Base-by-base conservation (phyloP, 1,140 invertebrate genomes). In the Drosophila pseudoobscura region DNA sequence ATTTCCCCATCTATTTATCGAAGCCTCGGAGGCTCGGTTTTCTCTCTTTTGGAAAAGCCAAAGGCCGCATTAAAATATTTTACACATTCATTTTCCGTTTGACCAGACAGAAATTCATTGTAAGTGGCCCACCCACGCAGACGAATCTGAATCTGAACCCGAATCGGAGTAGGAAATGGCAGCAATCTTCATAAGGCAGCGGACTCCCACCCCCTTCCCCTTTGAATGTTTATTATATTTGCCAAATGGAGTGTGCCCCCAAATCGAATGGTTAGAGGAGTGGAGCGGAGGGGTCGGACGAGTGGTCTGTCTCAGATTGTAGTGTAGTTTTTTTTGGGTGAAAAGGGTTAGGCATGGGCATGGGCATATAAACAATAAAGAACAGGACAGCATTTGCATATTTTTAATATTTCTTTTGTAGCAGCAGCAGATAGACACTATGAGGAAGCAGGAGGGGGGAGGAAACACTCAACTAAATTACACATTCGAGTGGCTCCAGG, bases 381-480 rank as follows among this genome's bases (percentile, higher is more conserved):
- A 65, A 78, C 35, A 11, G 35, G 78, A 82, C 78, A 75, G 39
- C 80, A 85, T 87, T 87, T 88, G 78, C 83, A 87, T 87, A 88
- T 87, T 83, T 82, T 88, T 82, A 88, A 88, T 88, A 87, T 87
- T 78, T 87, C 58, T 87, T 68, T 71, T 49, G 51, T 35, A 31
- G 64, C 26, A 15, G 15, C 57, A 53, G 58, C 62, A 49, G 9
- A 4, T 1, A 35, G 9, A 35, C 31, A 22, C 52, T 41, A 45
- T 44, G 41, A 15, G 44, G 11, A 60, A 39, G 51, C 35, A 47
- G 59, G 63, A 69, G 20, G 56, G 55, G 31, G 55, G 46, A 78
- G 64, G 74, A 88, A 84, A 85, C 82, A 87, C 83, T 87, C 83
- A 87, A 87, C 60, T 62, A 87, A 88, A 87, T 87, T 87, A 87